These are phyloP conservation scores for Balaenoptera acutorostrata DNA, from an alignment of 2,113 vertebrate species.

Conservation along the genomic window DNA sequence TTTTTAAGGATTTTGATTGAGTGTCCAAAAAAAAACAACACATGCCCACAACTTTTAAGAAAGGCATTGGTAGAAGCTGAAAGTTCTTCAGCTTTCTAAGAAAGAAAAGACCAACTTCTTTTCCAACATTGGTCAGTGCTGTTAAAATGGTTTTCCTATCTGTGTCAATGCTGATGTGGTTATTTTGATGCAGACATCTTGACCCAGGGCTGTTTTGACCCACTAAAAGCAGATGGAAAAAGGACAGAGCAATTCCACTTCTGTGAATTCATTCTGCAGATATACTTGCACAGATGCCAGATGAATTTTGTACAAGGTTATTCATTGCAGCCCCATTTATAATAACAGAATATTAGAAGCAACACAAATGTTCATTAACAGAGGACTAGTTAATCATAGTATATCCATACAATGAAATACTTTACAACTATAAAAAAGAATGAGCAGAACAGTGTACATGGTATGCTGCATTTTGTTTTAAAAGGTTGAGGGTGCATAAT, in stretches of 20 bases:
- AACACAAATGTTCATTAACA: not conserved
- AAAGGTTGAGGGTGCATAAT: not conserved
- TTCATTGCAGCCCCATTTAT: not conserved
- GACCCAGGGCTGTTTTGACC: not conserved
- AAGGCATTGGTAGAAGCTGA: not conserved
- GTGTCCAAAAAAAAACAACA: not conserved
- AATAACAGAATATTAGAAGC: not conserved
- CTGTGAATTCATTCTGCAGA: not conserved
- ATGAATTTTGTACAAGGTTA: not conserved
- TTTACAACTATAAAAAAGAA: not conserved
- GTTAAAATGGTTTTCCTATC: not conserved
- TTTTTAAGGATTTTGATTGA: constrained; percentile 27
- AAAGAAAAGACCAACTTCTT: not conserved
- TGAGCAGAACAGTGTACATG: not conserved
- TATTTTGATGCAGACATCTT: not conserved
- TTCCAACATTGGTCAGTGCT: not conserved
- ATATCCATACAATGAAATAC: not conserved
- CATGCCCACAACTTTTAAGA: not conserved
- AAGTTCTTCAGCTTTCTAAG: not conserved
- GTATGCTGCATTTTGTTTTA: not conserved
- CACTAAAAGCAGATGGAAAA: not conserved
- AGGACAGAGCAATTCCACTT: not conserved
- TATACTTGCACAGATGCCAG: not conserved
- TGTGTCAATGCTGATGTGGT: not conserved
- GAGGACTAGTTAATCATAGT: not conserved